A percentile compares a stretch with the other conserved stretches of the same genome.
phyloP scores from a whole-genome alignment of 2,113 vertebrate genomes.

The Platycercus adscitus region DNA sequence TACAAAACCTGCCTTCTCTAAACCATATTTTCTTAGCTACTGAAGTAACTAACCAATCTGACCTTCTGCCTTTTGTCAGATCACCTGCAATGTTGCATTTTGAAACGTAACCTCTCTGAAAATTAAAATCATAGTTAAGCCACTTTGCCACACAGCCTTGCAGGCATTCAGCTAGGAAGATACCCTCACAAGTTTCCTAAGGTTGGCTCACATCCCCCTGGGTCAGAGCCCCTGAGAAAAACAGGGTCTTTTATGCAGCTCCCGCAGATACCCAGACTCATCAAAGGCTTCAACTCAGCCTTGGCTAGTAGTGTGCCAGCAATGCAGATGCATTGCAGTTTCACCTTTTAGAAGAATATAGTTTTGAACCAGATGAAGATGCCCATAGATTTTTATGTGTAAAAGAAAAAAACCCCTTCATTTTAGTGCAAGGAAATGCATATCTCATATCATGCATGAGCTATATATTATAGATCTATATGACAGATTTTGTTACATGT shows the following conservation, averaged over 20 bases:
- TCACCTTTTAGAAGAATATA: background rate
- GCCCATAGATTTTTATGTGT: background rate
- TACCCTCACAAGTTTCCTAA: background rate
- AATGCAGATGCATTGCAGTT: background rate
- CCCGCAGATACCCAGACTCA: background rate
- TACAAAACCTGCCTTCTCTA: background rate
- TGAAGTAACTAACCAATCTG: background rate
- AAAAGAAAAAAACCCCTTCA: background rate
- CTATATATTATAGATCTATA: background rate
- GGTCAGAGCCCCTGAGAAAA: background rate
- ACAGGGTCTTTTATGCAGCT: background rate
- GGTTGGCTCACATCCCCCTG: background rate
- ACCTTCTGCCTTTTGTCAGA: slow-evolving; percentile 15
- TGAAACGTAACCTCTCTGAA: background rate
- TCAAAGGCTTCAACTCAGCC: background rate
- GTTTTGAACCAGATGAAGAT: background rate
- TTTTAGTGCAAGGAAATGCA: background rate
- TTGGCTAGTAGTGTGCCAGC: background rate
- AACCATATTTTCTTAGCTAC: background rate
- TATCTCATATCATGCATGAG: background rate
- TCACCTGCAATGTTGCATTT: background rate
- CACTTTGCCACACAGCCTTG: background rate
- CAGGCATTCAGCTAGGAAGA: background rate
- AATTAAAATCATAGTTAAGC: background rate
- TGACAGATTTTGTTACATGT: background rate